phyloP scores from a whole-genome alignment of 2,113 vertebrate species.

The Promerops cafer region DNA sequence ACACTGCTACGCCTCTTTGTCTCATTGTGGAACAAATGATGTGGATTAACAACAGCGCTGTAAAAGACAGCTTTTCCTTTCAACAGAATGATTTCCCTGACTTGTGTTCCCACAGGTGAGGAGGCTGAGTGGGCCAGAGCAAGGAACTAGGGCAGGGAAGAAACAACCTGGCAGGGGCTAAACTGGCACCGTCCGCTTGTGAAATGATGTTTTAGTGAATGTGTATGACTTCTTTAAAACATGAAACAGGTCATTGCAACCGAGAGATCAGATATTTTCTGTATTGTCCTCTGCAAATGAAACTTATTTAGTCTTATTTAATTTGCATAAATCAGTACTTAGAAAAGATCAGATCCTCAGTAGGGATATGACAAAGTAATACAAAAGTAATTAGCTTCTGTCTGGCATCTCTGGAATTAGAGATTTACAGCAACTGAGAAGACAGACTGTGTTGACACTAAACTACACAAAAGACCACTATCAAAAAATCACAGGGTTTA shows the following conservation, averaged over 20 bases:
- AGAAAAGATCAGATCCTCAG: background rate
- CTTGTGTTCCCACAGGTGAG: background rate
- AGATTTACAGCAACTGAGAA: background rate
- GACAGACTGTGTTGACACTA: background rate
- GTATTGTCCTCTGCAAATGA: background rate
- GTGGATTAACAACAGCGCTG: background rate
- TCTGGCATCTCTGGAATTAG: background rate
- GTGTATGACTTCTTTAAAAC: background rate
- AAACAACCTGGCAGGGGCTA: background rate
- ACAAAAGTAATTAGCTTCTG: background rate
- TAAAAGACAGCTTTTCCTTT: background rate
- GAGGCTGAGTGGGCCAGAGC: background rate
- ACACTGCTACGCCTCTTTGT: background rate
- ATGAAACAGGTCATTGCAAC: background rate
- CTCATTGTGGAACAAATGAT: background rate
- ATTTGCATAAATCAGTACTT: background rate
- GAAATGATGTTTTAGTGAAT: background rate
- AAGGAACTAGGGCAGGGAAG: background rate
- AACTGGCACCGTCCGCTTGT: background rate
- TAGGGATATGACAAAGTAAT: background rate
- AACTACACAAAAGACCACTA: background rate
- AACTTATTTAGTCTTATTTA: background rate
- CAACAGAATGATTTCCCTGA: background rate
- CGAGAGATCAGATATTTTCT: background rate
- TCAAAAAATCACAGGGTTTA: background rate